Evolutionary conservation across 2,113 vertebrate genomes (phyloP).

Genomic region (Anthoscopus minutus): DNA sequence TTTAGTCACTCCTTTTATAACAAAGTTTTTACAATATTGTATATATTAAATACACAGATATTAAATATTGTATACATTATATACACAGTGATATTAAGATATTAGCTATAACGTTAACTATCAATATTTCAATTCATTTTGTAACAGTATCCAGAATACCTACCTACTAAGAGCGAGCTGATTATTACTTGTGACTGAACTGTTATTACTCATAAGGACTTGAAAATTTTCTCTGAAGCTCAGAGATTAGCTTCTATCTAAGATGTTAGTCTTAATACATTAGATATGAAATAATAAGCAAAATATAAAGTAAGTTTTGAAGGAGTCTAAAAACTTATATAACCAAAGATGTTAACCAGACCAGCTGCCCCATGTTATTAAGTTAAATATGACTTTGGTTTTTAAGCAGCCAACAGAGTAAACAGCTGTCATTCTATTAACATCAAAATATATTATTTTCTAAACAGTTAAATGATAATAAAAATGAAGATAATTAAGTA

Average conservation of each 20-base stretch:
- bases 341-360: background rate
- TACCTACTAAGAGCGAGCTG: fast-evolving
- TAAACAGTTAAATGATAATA: background rate
- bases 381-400: background rate
- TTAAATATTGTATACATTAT: background rate
- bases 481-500: background rate
- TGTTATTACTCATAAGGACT: background rate
- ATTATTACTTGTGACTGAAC: background rate
- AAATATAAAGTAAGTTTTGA: background rate
- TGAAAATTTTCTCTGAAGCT: background rate
- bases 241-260: background rate
- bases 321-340: background rate
- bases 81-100: background rate
- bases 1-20: background rate
- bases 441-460: background rate
- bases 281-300: background rate
- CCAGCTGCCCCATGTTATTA: background rate
- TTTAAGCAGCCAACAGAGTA: background rate
- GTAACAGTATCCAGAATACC: background rate
- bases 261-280: background rate
- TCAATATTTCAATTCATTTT: background rate
- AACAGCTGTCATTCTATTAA: background rate
- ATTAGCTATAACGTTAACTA: background rate
- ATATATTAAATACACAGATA: background rate
- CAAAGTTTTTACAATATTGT: background rate